Percentiles rank a stretch among this genome's conserved stretches.
These are phyloP conservation scores for Oxyruncus cristatus DNA, from an alignment of 2,113 vertebrate genomes.

Conservation along the genomic window DNA sequence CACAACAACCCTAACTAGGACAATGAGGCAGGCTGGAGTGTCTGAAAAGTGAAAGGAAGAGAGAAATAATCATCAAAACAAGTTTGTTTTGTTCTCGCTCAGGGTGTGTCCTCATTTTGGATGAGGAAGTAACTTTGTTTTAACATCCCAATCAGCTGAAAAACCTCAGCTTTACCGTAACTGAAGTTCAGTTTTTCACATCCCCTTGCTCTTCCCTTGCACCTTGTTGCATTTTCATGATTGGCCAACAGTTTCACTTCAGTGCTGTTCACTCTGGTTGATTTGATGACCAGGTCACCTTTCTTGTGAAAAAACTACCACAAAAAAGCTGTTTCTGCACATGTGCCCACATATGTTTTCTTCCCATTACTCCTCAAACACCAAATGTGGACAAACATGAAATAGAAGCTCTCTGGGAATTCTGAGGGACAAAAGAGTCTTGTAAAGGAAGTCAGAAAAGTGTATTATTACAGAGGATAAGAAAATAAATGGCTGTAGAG, in stretches of 20 bases:
- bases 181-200: constrained; percentile 31
- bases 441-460: not conserved
- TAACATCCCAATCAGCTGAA: constrained; percentile 51
- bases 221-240: not conserved
- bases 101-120: constrained; percentile 19
- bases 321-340: not conserved
- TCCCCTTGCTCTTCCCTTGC: not conserved
- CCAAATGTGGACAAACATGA: not conserved
- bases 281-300: not conserved
- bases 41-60: constrained; percentile 54
- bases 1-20: not conserved
- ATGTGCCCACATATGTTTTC: not conserved
- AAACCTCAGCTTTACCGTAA: not conserved
- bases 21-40: not conserved
- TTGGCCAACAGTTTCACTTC: not conserved
- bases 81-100: constrained; percentile 48
- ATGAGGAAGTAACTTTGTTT: constrained; percentile 44
- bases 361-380: not conserved
- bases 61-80: constrained; percentile 34
- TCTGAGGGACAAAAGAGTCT: not conserved
- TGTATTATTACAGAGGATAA: not conserved
- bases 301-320: not conserved
- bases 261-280: not conserved
- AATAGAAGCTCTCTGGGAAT: not conserved
- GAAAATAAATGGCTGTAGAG: not conserved